Evolutionary conservation across 1,140 invertebrate species (phyloP).

Genomic region (Pseudomyrmex dendroicus): DNA sequence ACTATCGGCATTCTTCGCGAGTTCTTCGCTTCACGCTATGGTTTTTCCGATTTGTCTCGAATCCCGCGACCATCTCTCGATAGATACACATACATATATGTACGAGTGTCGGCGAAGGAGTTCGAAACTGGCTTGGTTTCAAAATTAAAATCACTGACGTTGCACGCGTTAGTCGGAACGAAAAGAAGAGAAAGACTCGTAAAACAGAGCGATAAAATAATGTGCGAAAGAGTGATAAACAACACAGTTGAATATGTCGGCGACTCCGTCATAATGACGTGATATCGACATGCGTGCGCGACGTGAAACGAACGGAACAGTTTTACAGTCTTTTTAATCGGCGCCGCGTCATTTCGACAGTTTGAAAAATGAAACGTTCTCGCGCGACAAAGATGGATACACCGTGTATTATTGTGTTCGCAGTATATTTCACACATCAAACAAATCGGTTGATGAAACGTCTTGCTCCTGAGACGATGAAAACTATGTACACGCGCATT

Average conservation of each 20-base stretch:
- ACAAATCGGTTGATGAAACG: not conserved
- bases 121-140: constrained; percentile 56
- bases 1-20: constrained; percentile 14
- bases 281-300: not conserved
- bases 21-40: not conserved
- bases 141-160: constrained; percentile 64
- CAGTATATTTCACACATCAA: not conserved
- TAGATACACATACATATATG: no score
- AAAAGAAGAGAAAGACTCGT: constrained; percentile 27
- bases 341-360: not conserved
- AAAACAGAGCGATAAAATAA: constrained; percentile 62
- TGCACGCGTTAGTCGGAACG: constrained; percentile 28
- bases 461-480: no score
- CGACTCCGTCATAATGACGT: constrained; percentile 1
- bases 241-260: constrained; percentile 32
- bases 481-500: not conserved
- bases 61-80: not conserved
- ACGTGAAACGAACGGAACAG: not conserved
- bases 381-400: not conserved
- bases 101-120: constrained; percentile 10
- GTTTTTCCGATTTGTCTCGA: constrained; percentile 4
- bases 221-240: constrained; percentile 52
- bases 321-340: not conserved
- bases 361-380: constrained; percentile 14
- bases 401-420: not conserved